Evolutionary conservation across 1,140 invertebrate genomes (phyloP), one percentile per base, ranked within the genome.

Genomic region (Lutraria rhynchaena): DNA sequence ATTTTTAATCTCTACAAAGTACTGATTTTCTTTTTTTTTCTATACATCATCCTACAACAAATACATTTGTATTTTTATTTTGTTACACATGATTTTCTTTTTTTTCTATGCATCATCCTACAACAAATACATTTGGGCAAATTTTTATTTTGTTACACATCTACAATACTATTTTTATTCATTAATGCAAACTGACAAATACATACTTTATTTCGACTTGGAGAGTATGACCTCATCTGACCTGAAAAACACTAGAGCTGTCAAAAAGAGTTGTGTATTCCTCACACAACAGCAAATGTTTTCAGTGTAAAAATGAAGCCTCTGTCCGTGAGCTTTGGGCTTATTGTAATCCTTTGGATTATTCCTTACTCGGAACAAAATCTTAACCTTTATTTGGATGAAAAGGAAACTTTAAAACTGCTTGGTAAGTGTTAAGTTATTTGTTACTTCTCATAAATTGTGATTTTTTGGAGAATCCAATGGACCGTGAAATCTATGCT

Each of bases 291-390:
- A 70, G 61, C 65, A 80, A 80, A 69, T 80, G 76, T 37, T 49
- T 65, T 77, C 65, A 46, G 60, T 46, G 60, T 51, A 80, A 57
- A 69, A n/a, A 80, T 80, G 76, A 80, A 63, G 76, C 65, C 63
- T 69, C n/a, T 65, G 41, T 65, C 51, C 31, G 65, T 31, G 41
- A 70, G 46, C 19, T 80, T 80, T 80, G 76, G 76, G 70, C 65
- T 80, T 69, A 58, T 70, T 70, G 11, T 80, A 46, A 24, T 80
- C 49, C 33, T 80, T 9, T 80, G 76, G 76, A 80, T 70, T 80
- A 80, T 80, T 19, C 76, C 63, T n/a, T 46, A 58, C 31, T 80
- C 76, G 35, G 49, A 80, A 69, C 76, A 80, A 80, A 57, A 80
- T 46, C 65, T 80, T 35, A 80, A 80, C 35, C 67, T 80, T 51